Conservation (phyloP, 2,888 invertebrate species). For the Melipona beecheii region DNA sequence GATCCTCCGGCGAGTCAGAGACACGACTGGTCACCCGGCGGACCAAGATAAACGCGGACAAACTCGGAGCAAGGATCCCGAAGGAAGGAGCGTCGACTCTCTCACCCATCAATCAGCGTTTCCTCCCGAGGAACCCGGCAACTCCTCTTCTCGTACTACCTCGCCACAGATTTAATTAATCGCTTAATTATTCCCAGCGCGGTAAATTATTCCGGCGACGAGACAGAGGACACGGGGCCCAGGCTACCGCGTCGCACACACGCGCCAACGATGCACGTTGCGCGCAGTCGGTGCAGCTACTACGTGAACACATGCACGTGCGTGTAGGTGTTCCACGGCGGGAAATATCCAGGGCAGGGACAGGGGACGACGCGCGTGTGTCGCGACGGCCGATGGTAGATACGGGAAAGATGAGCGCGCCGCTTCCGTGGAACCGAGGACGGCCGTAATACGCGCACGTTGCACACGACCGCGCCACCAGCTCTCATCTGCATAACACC, state of each 20-base stretch:
- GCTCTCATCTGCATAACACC: conserved; percentile 76
- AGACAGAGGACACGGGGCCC: conserved; percentile 41
- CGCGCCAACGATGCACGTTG: neutral
- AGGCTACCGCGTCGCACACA: neutral
- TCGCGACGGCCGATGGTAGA: conserved; percentile 70
- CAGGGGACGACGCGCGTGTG: conserved; percentile 56
- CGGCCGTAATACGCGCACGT: conserved; percentile 58
- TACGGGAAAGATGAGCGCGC: conserved; percentile 69
- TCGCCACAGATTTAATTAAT: conserved; percentile 18
- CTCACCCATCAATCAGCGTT: conserved; percentile 25
- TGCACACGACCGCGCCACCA: conserved; percentile 35
- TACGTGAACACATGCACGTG: too few species aligned
- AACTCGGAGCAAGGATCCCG: neutral
- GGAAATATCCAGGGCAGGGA: conserved; percentile 55
- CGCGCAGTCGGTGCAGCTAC: too few species aligned
- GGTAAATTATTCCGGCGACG: conserved; percentile 43
- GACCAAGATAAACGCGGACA: neutral
- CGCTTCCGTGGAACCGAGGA: conserved; percentile 68
- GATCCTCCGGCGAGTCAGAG: too few species aligned
- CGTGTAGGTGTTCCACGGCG: neutral
- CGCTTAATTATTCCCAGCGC: conserved; percentile 35
- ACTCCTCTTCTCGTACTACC: neutral
- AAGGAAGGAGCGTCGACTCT: conserved; percentile 6
- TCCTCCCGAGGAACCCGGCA: conserved; percentile 5
- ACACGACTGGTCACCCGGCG: neutral